Conservation (phyloP, 1,140 invertebrate species). For the silkworm (Bombyx mori) region ASM3026992v2 NC_085131.1:14306001-14306500, state of each 20-base stretch:
- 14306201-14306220: constrained; percentile 44
- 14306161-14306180: background rate
- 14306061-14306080: too few relatives aligned
- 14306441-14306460: constrained; percentile 75
- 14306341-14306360: constrained; percentile 53
- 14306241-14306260: constrained; percentile 72
- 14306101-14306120: too few relatives aligned
- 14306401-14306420: background rate
- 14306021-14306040: too few relatives aligned
- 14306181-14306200: constrained; percentile 31
- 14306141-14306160: too few relatives aligned
- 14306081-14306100: too few relatives aligned
- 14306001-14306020: too few relatives aligned
- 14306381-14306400: constrained; percentile 19
- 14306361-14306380: constrained; percentile 13
- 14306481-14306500: too few relatives aligned
- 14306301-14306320: constrained; percentile 8
- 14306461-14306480: constrained; percentile 54
- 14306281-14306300: constrained; percentile 73
- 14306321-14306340: constrained; percentile 45
- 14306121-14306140: too few relatives aligned
- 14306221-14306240: constrained; percentile 77
- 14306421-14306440: constrained; percentile 59
- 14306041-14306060: too few relatives aligned
- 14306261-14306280: constrained; percentile 74